Conservation (phyloP, 2,888 invertebrate genomes). For the Anaspis maculata region DNA sequence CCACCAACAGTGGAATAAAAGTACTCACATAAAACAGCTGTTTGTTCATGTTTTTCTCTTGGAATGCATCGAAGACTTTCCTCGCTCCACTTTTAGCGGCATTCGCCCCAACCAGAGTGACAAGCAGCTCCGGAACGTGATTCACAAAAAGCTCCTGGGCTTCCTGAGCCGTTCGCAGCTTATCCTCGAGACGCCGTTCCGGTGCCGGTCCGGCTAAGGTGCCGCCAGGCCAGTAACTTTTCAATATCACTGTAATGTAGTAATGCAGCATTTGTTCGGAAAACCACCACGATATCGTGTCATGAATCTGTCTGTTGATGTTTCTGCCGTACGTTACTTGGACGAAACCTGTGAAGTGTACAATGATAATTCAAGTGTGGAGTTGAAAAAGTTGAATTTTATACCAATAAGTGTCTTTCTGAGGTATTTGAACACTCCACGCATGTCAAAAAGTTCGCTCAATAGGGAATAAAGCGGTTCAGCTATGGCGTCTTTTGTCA, state of each 20-base stretch:
- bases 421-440: conserved; percentile 81
- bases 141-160: conserved; percentile 62
- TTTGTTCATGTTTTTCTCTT: conserved; percentile 79
- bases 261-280: conserved; percentile 88
- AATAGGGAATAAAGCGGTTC: conserved; percentile 83
- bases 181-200: conserved; percentile 52
- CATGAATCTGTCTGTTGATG: conserved; percentile 84
- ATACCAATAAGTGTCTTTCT: conserved; percentile 79
- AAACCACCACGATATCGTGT: conserved; percentile 78
- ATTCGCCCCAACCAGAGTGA: conserved; percentile 76
- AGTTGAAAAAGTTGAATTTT: no score
- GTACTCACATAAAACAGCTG: conserved; percentile 81
- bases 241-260: conserved; percentile 72
- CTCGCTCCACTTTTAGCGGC: conserved; percentile 76
- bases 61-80: conserved; percentile 80
- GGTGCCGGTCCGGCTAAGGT: conserved; percentile 53
- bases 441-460: conserved; percentile 84
- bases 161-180: conserved; percentile 59
- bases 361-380: no score
- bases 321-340: conserved; percentile 57
- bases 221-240: conserved; percentile 87
- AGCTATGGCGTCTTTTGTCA: conserved; percentile 72
- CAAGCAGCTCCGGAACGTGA: conserved; percentile 70
- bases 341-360: no score
- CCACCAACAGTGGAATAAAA: neutral